Conservation (phyloP, 2,888 invertebrate genomes). For the Ichneumoninae sp. region DNA sequence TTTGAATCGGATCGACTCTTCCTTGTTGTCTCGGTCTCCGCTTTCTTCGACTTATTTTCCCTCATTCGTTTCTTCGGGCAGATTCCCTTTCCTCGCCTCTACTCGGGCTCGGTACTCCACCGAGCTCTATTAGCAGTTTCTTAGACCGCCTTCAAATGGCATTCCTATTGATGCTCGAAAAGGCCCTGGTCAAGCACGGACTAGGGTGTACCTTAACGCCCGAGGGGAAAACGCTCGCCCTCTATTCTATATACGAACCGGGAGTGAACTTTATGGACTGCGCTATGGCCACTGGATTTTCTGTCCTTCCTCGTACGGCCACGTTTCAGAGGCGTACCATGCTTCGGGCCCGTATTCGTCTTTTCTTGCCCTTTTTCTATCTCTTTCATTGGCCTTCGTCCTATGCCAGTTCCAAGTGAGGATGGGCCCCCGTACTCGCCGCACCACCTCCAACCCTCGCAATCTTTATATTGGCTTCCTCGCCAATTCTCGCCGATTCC, state of each 20-base stretch:
- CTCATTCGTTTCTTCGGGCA: slow-evolving; percentile 57
- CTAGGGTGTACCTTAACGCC: slow-evolving; percentile 74
- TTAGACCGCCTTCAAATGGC: slow-evolving; percentile 81
- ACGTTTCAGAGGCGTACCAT: slow-evolving; percentile 44
- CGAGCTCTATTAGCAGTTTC: slow-evolving; percentile 83
- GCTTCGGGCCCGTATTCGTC: slow-evolving; percentile 49
- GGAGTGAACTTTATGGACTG: slow-evolving; percentile 80
- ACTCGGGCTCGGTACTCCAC: slow-evolving; percentile 41
- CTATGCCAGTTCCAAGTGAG: slow-evolving; percentile 21
- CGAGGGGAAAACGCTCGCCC: slow-evolving; percentile 73
- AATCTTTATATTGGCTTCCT: slow-evolving; percentile 72
- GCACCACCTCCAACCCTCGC: slow-evolving; percentile 45
- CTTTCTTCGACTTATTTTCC: slow-evolving; percentile 49
- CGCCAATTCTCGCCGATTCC: slow-evolving; percentile 74
- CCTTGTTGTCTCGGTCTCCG: slow-evolving; percentile 45
- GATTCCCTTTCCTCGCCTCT: slow-evolving; percentile 35
- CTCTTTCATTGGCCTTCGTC: slow-evolving; percentile 49
- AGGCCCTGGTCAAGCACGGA: slow-evolving; percentile 57
- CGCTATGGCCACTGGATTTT: slow-evolving; percentile 75
- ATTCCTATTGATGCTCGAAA: slow-evolving; percentile 80
- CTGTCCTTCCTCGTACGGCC: slow-evolving; percentile 34
- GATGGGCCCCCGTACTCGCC: slow-evolving; percentile 27
- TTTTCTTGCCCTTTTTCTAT: slow-evolving; percentile 63
- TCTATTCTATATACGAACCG: slow-evolving; percentile 52
- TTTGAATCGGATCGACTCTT: slow-evolving; percentile 30